A percentile compares a stretch with the other conserved stretches of the same genome.
These are phyloP conservation scores for Drosophila tsacasi DNA, from an alignment of 1,140 invertebrate genomes.

Conservation along the genomic window DNA sequence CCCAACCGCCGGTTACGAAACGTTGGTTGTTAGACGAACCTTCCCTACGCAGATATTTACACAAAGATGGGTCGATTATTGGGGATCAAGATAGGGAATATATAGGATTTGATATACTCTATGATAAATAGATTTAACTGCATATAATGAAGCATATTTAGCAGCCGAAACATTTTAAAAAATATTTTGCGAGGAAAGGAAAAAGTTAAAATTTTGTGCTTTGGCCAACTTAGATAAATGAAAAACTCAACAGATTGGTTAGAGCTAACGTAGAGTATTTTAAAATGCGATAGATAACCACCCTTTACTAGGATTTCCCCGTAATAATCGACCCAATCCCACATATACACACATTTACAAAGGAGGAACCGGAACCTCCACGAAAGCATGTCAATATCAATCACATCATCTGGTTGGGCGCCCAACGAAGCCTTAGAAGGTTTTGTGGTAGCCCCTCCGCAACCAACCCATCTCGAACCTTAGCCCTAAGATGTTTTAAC, in stretches of 20 bases:
- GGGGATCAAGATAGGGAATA: not conserved
- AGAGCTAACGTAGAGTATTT: not conserved
- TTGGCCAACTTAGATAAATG: not conserved
- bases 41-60: slow-evolving; percentile 18
- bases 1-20: slow-evolving; percentile 43
- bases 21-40: slow-evolving; percentile 48
- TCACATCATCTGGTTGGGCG: slow-evolving; percentile 18
- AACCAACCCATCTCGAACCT: slow-evolving; percentile 27
- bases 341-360: slow-evolving; percentile 39
- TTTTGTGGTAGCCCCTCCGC: not conserved
- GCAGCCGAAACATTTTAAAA: not conserved
- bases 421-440: not conserved
- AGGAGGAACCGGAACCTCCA: slow-evolving; percentile 19
- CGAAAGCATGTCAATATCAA: slow-evolving; percentile 40
- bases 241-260: not conserved
- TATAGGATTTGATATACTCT: no score
- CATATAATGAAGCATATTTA: not conserved
- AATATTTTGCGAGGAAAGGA: not conserved
- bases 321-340: slow-evolving; percentile 15
- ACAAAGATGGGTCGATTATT: slow-evolving; percentile 5
- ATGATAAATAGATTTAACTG: not conserved
- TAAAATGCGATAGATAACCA: not conserved
- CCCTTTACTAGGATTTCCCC: not conserved
- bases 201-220: not conserved
- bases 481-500: slow-evolving; percentile 19